A percentile compares a stretch with the other conserved stretches of the same genome.
Evolutionary conservation across 2,797 vertebrate species (phyloP).

Genomic region (Coreius guichenoti): DNA sequence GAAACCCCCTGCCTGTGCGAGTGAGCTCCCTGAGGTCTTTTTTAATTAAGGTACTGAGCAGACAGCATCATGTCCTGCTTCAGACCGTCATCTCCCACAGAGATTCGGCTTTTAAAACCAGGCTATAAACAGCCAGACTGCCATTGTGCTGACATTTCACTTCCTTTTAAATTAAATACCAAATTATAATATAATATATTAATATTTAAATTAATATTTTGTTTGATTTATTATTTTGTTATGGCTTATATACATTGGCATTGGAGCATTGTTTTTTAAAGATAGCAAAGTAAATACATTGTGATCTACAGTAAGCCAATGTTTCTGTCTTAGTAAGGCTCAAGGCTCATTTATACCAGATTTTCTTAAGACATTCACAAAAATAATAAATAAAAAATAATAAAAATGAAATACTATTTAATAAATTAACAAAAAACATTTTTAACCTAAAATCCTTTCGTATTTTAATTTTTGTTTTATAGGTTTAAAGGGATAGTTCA

Average conservation of each 20-base stretch:
- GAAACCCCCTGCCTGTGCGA: constrained; percentile 61
- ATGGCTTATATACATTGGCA: not conserved
- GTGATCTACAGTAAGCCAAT: no score
- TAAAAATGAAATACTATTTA: no score
- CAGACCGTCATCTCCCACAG: constrained; percentile 57
- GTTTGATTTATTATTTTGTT: not conserved
- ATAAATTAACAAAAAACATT: not conserved
- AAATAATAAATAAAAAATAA: not conserved
- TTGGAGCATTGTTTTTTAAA: not conserved
- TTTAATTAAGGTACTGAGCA: constrained; percentile 65
- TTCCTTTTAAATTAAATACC: constrained; percentile 64
- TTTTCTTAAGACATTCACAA: not conserved
- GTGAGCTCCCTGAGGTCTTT: constrained; percentile 60
- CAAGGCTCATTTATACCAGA: not conserved
- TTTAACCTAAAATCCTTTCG: not conserved
- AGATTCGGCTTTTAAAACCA: constrained; percentile 59
- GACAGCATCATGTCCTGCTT: constrained; percentile 51
- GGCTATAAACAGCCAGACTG: constrained; percentile 68
- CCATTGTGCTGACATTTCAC: constrained; percentile 66
- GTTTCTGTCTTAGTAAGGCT: not conserved
- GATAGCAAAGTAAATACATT: not conserved
- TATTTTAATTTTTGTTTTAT: not conserved
- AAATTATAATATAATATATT: constrained; percentile 28
- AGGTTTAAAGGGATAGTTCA: not conserved
- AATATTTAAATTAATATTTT: not conserved